Conservation (phyloP, 2,797 vertebrate species). For the Hafferia zeledoni region DNA sequence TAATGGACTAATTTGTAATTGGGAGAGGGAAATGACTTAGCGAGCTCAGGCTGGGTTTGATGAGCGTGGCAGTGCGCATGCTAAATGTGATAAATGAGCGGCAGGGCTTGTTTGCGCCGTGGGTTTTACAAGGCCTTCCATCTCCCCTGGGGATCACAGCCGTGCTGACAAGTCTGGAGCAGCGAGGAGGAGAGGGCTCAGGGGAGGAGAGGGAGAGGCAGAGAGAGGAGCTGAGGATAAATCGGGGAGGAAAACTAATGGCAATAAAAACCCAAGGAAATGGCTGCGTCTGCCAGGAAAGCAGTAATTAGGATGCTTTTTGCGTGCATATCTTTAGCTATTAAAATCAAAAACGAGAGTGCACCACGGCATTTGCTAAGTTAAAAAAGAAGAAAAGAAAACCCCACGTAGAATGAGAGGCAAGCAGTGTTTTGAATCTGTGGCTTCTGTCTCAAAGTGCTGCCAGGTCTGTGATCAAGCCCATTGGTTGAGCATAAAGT, state of each 20-base stretch:
- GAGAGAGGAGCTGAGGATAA: constrained; percentile 84
- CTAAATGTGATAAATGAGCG: constrained; percentile 93
- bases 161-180: constrained; percentile 79
- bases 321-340: constrained; percentile 77
- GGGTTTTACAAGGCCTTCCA: constrained; percentile 83
- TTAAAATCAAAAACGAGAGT: constrained; percentile 74
- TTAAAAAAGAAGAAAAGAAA: constrained; percentile 42
- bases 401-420: neutral
- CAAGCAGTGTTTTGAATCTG: neutral
- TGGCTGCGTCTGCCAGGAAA: constrained; percentile 78
- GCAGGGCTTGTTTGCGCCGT: constrained; percentile 87
- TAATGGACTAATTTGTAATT: constrained; percentile 99
- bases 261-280: constrained; percentile 80
- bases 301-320: constrained; percentile 83
- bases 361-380: constrained; percentile 47
- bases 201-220: constrained; percentile 75
- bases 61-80: constrained; percentile 90
- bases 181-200: constrained; percentile 77
- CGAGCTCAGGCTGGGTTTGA: constrained; percentile 90
- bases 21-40: constrained; percentile 97
- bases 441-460: neutral
- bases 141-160: constrained; percentile 80
- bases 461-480: neutral
- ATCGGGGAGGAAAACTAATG: constrained; percentile 82
- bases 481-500: neutral